Evolutionary conservation across 2,888 invertebrate genomes (phyloP), one percentile per base, ranked within the genome.

Genomic region (Agrochola macilenta): DNA sequence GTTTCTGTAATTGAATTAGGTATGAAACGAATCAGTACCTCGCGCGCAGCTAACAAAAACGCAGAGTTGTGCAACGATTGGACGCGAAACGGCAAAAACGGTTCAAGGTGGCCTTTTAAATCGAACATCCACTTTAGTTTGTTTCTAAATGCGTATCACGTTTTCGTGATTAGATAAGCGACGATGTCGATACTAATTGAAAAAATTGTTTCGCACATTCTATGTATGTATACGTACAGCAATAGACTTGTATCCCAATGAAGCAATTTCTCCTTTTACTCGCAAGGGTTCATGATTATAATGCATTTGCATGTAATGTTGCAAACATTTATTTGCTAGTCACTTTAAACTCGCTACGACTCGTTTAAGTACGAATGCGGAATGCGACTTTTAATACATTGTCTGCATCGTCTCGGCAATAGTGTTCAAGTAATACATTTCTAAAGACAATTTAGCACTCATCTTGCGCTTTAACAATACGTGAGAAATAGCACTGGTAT

Each of bases 1-100:
- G 93, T 93, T 93, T 91, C 91, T 92, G 88, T 95, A 93, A 95
- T 95, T 95, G 93, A 94, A 95, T 95, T 93, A 92, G 92, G 84
- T 90, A 82, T 91, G 91, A 90, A 93, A 90, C 92, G 90, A 93
- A 93, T 93, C 90, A 88, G 93, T 93, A 93, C 93, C 93, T 74
- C 82, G 79, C 83, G 76, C 81, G 77, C 58, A 60, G 57, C 79
- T 79, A 84, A 89, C 89, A 89, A 90, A 91, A 89, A 85, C 66
- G 54, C 39, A 70, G 70, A 66, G 80, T 93, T 93, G 91, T 83
- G 93, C 87, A 94, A 94, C 86, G 81, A 88, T 89, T 89, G 89
- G 86, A 90, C 90, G 89, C 87, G 88, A 92, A 91, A 88, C 83
- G 79, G 88, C 82, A 87, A 89, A 94, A 93, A 92, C 91, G 85